Conservation (phyloP, 1,140 invertebrate species). For the Anastatus disparis region DNA sequence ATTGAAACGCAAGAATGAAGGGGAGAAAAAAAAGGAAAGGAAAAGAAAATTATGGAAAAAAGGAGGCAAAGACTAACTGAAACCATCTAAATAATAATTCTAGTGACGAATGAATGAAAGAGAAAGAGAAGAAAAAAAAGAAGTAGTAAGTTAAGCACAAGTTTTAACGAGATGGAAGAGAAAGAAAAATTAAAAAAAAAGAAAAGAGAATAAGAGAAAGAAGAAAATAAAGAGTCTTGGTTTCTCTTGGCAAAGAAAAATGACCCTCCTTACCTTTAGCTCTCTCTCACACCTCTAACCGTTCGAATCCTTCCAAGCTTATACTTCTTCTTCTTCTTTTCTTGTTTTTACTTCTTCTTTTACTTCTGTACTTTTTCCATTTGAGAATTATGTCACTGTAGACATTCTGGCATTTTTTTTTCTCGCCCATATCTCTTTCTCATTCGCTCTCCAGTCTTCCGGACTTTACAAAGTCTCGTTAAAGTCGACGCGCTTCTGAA, state of each 20-base stretch:
- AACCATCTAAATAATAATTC: conserved; percentile 62
- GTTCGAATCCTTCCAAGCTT: conserved; percentile 24
- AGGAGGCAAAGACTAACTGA: conserved; percentile 29
- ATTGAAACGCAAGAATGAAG: conserved; percentile 26
- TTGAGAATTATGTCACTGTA: conserved; percentile 38
- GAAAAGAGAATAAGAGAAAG: conserved; percentile 44
- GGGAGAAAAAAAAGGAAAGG: conserved; percentile 21
- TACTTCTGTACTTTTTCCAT: conserved; percentile 34
- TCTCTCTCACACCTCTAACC: background rate
- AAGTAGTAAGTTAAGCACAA: conserved; percentile 49
- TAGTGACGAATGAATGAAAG: conserved; percentile 33
- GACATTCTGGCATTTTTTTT: conserved; percentile 34
- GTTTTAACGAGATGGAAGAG: conserved; percentile 61
- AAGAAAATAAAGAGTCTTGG: conserved; percentile 40
- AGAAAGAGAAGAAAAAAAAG: conserved; percentile 8
- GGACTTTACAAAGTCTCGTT: conserved; percentile 34
- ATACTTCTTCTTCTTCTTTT: conserved; percentile 17
- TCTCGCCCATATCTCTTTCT: conserved; percentile 2
- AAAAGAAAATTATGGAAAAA: conserved; percentile 1
- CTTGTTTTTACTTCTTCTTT: background rate
- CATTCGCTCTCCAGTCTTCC: too few species aligned
- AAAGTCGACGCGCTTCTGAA: conserved; percentile 21
- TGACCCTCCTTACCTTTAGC: conserved; percentile 31
- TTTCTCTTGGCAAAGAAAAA: conserved; percentile 45
- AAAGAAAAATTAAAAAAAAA: conserved; percentile 45